Base-by-base conservation (phyloP, 2,113 vertebrate genomes). In the Choloepus hoffmanni region DNA sequence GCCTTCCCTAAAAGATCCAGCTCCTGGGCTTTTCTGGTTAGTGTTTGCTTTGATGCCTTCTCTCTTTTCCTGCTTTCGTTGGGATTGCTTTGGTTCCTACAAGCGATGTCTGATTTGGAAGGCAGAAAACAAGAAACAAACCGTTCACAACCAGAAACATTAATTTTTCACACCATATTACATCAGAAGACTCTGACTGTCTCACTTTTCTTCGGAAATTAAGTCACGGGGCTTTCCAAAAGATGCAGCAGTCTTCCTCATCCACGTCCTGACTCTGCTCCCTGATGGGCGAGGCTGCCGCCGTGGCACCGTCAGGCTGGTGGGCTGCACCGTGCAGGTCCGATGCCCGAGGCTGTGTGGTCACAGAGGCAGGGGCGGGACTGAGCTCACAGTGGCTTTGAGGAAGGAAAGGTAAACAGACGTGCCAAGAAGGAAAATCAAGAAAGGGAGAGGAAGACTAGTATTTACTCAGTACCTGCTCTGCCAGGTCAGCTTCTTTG, bases 91-190 rank as follows among this genome's bases (percentile, higher is more conserved):
- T 81, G 40, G 16, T 90, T 55, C 58, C 45, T 40, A 7, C 26
- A 36, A 83, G 92, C 73, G n/a, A 26, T 53, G 89, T 93, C 55
- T 86, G 96, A 79, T 95, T 72, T 84, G 92, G 78, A 95, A 96
- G 84, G 95, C 43, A 85, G 84, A 92, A 92, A 77, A 78, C 83
- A 92, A 96, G 85, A 89, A 92, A 96, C 78, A 86, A 90, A 77
- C 72, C 62, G 26, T 76, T 33, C 7, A 53, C 72, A 93, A 68
- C 14, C n/a, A 63, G 95, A 77, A 92, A 94, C 89, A 91, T 96
- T 82, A 19, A 81, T 94, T 96, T 79, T 94, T 76, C 87, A 91
- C 21, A 60, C 77, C 19, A 0, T 6, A 8, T 45, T 9, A 79
- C 60, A 72, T 90, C 88, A 79, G 91, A 84, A 65, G 90, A 15